A percentile compares a stretch with the other conserved stretches of the same genome.
phyloP scores from a whole-genome alignment of 1,140 invertebrate species.

The Streblospio benedicti region DNA sequence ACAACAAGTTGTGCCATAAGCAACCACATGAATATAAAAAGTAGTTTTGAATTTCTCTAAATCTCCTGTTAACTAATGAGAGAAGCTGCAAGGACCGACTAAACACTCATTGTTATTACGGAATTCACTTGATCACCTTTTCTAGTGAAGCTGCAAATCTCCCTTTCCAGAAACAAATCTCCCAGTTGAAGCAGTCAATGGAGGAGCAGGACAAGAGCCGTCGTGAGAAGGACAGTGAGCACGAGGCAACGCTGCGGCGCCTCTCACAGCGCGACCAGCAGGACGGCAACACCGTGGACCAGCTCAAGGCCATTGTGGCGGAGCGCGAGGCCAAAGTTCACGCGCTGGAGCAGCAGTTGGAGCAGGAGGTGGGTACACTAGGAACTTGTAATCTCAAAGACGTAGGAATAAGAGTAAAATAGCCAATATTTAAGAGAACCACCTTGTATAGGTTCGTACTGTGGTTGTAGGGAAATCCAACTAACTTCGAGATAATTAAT shows the following conservation, averaged over 20 bases:
- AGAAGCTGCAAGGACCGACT: too few relatives aligned
- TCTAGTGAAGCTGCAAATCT: neutral
- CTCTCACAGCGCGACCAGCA: slow-evolving; percentile 31
- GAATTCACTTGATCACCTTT: too few relatives aligned
- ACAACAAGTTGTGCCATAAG: too few relatives aligned
- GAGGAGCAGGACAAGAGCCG: slow-evolving; percentile 27
- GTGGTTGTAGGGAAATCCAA: too few relatives aligned
- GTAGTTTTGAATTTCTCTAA: too few relatives aligned
- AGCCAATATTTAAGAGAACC: too few relatives aligned
- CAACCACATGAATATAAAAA: too few relatives aligned
- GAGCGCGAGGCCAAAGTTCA: slow-evolving; percentile 36
- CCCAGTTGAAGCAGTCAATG: slow-evolving; percentile 32
- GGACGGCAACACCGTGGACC: slow-evolving; percentile 37
- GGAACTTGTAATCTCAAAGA: neutral
- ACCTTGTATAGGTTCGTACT: too few relatives aligned
- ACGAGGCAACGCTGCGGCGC: slow-evolving; percentile 29
- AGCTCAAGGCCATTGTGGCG: slow-evolving; percentile 34
- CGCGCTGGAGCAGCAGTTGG: slow-evolving; percentile 28
- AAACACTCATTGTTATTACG: too few relatives aligned
- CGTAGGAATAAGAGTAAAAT: too few relatives aligned
- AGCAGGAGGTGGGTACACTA: slow-evolving; percentile 8
- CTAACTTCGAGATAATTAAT: too few relatives aligned
- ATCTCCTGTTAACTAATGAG: too few relatives aligned
- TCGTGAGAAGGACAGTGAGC: slow-evolving; percentile 18
- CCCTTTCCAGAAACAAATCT: slow-evolving; percentile 33